phyloP scores from a whole-genome alignment of 2,888 invertebrate species.

The Halictus quadricinctus region DNA sequence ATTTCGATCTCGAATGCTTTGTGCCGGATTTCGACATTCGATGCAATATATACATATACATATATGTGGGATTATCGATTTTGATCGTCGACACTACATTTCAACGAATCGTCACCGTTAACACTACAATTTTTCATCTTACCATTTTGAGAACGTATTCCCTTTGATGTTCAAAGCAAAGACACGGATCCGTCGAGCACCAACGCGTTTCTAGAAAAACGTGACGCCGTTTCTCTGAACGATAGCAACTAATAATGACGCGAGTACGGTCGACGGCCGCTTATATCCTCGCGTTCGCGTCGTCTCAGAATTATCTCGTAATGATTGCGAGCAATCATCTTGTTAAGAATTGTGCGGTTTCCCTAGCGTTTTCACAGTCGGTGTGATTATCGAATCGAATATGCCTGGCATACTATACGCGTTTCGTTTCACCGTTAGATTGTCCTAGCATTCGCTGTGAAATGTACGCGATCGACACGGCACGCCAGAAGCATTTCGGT shows the following conservation, averaged over 20 bases:
- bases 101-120: background rate
- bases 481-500: background rate
- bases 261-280: conserved; percentile 51
- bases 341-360: conserved; percentile 9
- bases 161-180: background rate
- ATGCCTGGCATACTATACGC: background rate
- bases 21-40: background rate
- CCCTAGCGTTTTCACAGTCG: background rate
- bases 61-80: background rate
- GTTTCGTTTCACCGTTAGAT: background rate
- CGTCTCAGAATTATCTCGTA: conserved; percentile 22
- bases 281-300: conserved; percentile 71
- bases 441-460: background rate
- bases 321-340: background rate
- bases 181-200: conserved; percentile 5
- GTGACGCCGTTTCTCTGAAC: conserved; percentile 71
- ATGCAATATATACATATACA: background rate
- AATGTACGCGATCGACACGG: background rate
- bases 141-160: conserved; percentile 27
- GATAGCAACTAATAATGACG: conserved; percentile 71
- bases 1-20: background rate
- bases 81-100: background rate
- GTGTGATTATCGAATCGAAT: background rate
- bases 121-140: conserved; percentile 12
- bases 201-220: conserved; percentile 24